phyloP scores from a whole-genome alignment of 2,113 vertebrate species.

The Myotis yumanensis region DNA sequence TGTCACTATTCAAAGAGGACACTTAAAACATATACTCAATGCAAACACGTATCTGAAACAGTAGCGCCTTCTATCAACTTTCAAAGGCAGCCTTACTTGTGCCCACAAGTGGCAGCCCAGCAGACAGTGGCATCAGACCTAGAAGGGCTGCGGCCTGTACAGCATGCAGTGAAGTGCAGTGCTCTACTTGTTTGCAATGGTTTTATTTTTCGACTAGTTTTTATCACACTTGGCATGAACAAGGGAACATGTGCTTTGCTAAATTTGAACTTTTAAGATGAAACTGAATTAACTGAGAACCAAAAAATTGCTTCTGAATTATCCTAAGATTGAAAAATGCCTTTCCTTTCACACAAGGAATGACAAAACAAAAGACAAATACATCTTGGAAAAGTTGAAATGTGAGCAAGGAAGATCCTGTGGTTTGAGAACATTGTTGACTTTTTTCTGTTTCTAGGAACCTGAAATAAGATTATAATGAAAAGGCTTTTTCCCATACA shows the following conservation, averaged over 20 bases:
- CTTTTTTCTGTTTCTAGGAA: constrained; percentile 20
- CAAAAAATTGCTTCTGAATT: constrained; percentile 78
- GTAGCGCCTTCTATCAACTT: constrained; percentile 37
- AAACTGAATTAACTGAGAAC: constrained; percentile 78
- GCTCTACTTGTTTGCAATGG: constrained; percentile 79
- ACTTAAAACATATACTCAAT: constrained; percentile 14
- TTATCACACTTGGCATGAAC: constrained; percentile 76
- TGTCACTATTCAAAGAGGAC: neutral
- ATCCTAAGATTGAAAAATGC: constrained; percentile 78
- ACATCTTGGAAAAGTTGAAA: constrained; percentile 76
- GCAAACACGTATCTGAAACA: constrained; percentile 18
- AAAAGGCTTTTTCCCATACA: neutral
- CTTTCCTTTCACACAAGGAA: constrained; percentile 69
- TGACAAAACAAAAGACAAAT: constrained; percentile 72
- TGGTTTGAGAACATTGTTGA: constrained; percentile 52
- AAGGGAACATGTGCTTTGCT: constrained; percentile 77
- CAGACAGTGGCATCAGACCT: constrained; percentile 59
- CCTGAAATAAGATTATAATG: constrained; percentile 44
- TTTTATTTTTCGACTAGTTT: constrained; percentile 80
- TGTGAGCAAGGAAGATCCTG: constrained; percentile 56
- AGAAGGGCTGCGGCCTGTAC: constrained; percentile 60
- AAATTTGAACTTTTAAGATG: constrained; percentile 81
- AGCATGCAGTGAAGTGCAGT: constrained; percentile 75
- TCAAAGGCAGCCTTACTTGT: constrained; percentile 26
- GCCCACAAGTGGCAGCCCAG: constrained; percentile 64